phyloP scores from a whole-genome alignment of 1,140 invertebrate genomes.

The Neotoxoptera formosana region DNA sequence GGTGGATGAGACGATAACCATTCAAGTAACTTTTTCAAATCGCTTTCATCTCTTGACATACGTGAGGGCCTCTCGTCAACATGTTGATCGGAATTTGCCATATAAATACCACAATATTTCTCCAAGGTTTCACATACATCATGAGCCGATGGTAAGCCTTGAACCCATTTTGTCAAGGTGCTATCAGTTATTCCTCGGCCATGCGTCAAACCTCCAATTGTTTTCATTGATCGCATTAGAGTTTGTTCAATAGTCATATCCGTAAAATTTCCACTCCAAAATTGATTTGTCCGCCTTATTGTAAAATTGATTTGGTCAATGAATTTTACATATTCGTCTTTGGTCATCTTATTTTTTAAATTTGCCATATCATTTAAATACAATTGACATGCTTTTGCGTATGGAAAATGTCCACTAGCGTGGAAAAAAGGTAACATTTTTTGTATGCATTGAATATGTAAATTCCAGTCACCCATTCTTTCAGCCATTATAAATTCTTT shows the following conservation, averaged over 20 bases:
- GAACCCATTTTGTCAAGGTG: neutral
- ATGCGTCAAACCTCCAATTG: neutral
- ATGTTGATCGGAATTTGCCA: neutral
- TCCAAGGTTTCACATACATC: neutral
- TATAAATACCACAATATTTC: constrained; percentile 10
- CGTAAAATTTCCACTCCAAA: constrained; percentile 1
- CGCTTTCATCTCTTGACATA: neutral
- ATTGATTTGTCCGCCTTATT: neutral
- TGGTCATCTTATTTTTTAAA: neutral
- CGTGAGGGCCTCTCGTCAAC: neutral
- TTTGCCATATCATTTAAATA: neutral
- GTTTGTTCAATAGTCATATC: neutral
- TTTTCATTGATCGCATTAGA: neutral
- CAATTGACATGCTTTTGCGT: neutral
- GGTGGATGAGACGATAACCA: neutral
- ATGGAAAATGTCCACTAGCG: neutral
- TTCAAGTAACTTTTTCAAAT: neutral
- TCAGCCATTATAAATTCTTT: no score
- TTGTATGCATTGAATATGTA: constrained; percentile 15
- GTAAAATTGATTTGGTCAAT: neutral
- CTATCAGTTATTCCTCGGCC: neutral
- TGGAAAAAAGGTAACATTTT: neutral
- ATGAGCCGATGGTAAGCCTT: neutral
- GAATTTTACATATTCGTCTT: neutral
- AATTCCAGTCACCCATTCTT: neutral